These are phyloP conservation scores for Drosophila nasuta DNA, from an alignment of 1,140 invertebrate genomes.

Conservation along the genomic window DNA sequence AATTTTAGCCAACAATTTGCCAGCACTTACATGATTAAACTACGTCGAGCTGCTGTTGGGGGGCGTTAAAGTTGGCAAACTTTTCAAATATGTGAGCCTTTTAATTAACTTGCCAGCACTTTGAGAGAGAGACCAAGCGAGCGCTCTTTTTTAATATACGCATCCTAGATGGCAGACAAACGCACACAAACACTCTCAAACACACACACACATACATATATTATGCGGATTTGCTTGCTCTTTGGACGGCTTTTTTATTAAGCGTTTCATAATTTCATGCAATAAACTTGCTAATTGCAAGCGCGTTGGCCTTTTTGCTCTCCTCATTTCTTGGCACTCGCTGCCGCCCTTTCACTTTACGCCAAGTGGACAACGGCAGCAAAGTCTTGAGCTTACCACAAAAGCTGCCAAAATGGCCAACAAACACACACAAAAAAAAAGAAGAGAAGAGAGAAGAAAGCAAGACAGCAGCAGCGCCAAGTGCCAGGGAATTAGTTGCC, in stretches of 20 bases:
- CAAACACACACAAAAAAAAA: constrained; percentile 3
- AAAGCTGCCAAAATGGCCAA: constrained; percentile 65
- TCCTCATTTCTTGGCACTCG: constrained; percentile 69
- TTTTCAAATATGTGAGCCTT: constrained; percentile 80
- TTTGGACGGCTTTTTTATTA: constrained; percentile 60
- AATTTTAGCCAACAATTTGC: constrained; percentile 82
- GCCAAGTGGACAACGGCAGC: constrained; percentile 46
- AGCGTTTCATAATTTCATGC: constrained; percentile 82
- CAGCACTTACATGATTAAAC: constrained; percentile 83
- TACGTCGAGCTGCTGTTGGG: constrained; percentile 46
- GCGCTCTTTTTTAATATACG: constrained; percentile 45
- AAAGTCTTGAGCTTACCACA: constrained; percentile 53
- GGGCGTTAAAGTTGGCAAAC: constrained; percentile 40
- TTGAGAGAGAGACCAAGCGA: too few species aligned
- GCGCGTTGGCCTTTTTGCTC: constrained; percentile 50
- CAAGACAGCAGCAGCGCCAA: constrained; percentile 15
- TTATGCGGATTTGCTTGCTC: not conserved
- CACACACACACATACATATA: constrained; percentile 10
- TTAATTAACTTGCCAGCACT: constrained; percentile 75
- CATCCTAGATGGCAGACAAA: constrained; percentile 25
- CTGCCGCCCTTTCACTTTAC: constrained; percentile 37
- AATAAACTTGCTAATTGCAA: constrained; percentile 82
- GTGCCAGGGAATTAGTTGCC: constrained; percentile 69
- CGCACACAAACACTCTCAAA: constrained; percentile 1
- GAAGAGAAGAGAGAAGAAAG: constrained; percentile 19